Percentiles rank a stretch among this genome's conserved stretches.
Evolutionary conservation across 2,113 vertebrate species (phyloP).

Genomic region (Sprattus sprattus): DNA sequence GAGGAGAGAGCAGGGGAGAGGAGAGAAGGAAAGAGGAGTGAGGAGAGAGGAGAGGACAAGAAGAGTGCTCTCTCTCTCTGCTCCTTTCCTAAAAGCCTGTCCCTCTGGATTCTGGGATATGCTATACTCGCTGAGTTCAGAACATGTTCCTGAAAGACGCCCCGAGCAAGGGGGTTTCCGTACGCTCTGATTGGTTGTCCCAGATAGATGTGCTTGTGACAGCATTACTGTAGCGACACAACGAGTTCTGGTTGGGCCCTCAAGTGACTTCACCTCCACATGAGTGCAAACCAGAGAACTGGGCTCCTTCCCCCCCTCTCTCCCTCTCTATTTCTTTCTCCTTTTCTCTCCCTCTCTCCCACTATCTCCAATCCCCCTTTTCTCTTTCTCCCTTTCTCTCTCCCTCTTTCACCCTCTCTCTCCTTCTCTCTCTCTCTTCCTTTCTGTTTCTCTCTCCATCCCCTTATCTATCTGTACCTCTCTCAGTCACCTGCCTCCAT

Average conservation of each 20-base stretch:
- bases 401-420: background rate
- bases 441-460: background rate
- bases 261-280: background rate
- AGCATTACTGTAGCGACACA: background rate
- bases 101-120: background rate
- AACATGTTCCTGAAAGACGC: background rate
- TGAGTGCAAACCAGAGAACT: background rate
- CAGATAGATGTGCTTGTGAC: constrained; percentile 16
- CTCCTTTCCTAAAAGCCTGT: background rate
- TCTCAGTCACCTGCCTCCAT: background rate
- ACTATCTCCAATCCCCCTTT: background rate
- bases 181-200: background rate
- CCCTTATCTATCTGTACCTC: background rate
- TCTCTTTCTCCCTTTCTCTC: background rate
- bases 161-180: background rate
- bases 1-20: background rate
- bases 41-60: constrained; percentile 18
- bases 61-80: background rate
- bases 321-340: background rate
- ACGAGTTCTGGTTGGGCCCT: background rate
- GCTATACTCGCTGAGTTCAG: background rate
- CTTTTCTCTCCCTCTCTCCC: background rate
- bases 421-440: background rate
- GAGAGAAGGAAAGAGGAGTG: background rate
- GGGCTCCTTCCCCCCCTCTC: background rate